Conservation (phyloP, 2,888 invertebrate genomes). For the Nebria brevicollis region DNA sequence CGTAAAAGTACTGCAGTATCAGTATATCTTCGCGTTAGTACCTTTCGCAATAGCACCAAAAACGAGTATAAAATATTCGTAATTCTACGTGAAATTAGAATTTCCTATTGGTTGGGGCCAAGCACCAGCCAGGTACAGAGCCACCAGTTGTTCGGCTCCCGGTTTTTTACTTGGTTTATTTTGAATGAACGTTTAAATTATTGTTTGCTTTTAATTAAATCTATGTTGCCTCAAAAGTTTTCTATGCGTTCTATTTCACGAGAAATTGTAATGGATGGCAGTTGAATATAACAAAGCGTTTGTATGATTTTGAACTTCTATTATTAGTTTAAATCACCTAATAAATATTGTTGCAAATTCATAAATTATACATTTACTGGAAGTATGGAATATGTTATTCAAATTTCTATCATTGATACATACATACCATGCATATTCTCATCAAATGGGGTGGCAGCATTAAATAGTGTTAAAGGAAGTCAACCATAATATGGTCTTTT, state of each 20-base stretch:
- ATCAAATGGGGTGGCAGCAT: too few relatives aligned
- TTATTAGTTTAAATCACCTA: not conserved
- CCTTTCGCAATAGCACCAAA: slow-evolving; percentile 7
- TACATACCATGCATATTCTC: too few relatives aligned
- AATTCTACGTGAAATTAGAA: slow-evolving; percentile 2
- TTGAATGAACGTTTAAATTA: not conserved
- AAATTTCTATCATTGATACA: too few relatives aligned
- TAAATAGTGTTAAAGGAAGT: too few relatives aligned
- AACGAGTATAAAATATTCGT: slow-evolving; percentile 8
- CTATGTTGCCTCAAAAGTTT: not conserved
- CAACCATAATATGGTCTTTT: too few relatives aligned
- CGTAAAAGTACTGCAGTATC: not conserved
- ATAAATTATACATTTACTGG: not conserved
- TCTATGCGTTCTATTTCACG: not conserved
- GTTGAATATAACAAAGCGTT: not conserved
- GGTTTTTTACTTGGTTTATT: not conserved
- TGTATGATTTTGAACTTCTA: not conserved
- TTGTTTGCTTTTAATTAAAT: slow-evolving; percentile 1
- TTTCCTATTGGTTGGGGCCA: not conserved
- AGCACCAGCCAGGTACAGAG: not conserved
- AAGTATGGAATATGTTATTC: not conserved
- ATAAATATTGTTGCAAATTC: not conserved
- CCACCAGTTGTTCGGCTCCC: not conserved
- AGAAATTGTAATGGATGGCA: not conserved
- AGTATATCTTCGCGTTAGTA: not conserved